These are phyloP conservation scores for Schizotus pectinicornis DNA, from an alignment of 2,888 invertebrate genomes.

Conservation along the genomic window DNA sequence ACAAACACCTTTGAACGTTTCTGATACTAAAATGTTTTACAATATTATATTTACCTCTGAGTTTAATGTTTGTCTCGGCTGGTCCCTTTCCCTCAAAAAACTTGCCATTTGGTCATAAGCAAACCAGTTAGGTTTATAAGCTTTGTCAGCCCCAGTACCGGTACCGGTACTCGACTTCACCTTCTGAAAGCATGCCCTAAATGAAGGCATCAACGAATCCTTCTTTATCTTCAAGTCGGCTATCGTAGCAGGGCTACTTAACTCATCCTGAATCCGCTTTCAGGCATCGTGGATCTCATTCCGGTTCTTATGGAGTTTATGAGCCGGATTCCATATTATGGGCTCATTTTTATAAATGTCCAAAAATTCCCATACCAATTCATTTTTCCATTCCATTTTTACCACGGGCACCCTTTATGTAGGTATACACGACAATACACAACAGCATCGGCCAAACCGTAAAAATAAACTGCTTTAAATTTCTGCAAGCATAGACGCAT, in stretches of 20 bases:
- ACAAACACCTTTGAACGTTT: no score
- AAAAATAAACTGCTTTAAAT: no score
- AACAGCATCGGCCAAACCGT: no score
- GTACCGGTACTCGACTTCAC: no score
- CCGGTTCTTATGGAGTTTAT: conserved; percentile 57
- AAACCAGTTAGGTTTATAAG: conserved; percentile 18
- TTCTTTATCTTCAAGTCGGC: conserved; percentile 60
- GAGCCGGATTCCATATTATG: conserved; percentile 59
- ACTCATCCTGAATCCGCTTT: conserved; percentile 56
- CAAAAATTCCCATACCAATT: conserved; percentile 57
- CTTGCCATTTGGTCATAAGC: conserved; percentile 17
- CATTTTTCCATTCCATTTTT: conserved; percentile 51
- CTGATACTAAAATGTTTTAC: no score
- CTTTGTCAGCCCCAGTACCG: conserved; percentile 8
- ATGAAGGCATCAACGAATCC: conserved; percentile 61
- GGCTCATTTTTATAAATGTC: conserved; percentile 57
- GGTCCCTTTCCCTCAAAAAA: conserved; percentile 32
- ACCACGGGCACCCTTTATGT: no score
- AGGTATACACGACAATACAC: no score
- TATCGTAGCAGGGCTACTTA: conserved; percentile 54
- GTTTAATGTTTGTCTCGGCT: no score
- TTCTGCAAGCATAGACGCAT: no score
- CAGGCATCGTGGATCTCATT: conserved; percentile 57
- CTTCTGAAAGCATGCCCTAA: conserved; percentile 56
- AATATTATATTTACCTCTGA: no score